Evolutionary conservation across 2,113 vertebrate genomes (phyloP), one percentile per base, ranked within the genome.

Genomic region (Notechis scutatus): DNA sequence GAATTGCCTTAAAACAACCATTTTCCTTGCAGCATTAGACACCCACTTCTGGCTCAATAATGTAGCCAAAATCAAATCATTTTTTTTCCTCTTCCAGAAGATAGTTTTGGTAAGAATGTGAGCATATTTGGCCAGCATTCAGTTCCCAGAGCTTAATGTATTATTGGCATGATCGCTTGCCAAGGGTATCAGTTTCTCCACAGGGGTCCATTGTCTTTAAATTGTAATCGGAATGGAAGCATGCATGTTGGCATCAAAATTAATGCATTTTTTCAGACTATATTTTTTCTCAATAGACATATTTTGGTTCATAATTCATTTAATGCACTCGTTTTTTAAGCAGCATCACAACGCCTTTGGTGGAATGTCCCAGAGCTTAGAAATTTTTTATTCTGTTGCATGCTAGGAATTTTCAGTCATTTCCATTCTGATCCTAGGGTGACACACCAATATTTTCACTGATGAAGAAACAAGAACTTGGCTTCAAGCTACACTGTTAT

Each of bases 371-470:
- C 88, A 88, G 86, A 91, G 90, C 52, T 93, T 81, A 20, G n/a
- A 57, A 54, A 23, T 52, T 56, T 24, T 87, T 89, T 81, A 85
- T 69, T 91, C 93, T 93, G 94, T 69, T 24, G 74, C 18, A n/a
- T 86, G 29, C 18, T 29, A 87, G 87, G 88, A 89, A 29, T 91
- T 92, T 93, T 95, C 91, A 24, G 87, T 92, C 90, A 42, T 93
- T 95, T 94, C 95, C 87, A 20, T 85, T 92, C 91, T 94, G 93
- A 94, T 93, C 90, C n/a, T 85, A 57, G 39, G 64, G n/a, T 81
- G 74, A 95, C 92, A 85, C 56, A 11, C 89, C 42, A 86, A 92
- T 92, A 96, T 94, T 88, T 93, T 61, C 54, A 69, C 61, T 91
- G 91, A 85, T 55, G 50, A 55, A 26, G 87, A 64, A 89, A 64